Conservation (phyloP, 1,140 invertebrate genomes). For the Dufourea novaeangliae region DNA sequence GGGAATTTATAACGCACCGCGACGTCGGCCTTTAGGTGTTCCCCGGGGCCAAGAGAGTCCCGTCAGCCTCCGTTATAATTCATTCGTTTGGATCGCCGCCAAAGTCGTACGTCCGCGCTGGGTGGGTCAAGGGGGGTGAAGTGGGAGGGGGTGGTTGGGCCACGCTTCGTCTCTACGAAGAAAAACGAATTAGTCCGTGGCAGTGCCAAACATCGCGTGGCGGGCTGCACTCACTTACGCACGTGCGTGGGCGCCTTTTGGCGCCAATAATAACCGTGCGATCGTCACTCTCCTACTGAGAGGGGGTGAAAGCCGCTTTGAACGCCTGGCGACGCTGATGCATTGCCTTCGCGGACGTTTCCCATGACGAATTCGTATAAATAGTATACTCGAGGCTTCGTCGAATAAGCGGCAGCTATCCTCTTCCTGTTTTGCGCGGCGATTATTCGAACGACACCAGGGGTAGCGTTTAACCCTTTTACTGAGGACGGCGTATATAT, state of each 20-base stretch:
- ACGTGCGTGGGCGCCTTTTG: conserved; percentile 63
- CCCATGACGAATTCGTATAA: conserved; percentile 67
- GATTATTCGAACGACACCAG: conserved; percentile 14
- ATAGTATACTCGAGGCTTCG: conserved; percentile 39
- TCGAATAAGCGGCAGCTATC: conserved; percentile 34
- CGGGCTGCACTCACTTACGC: conserved; percentile 58
- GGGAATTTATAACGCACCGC: conserved; percentile 44
- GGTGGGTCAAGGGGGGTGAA: conserved; percentile 12
- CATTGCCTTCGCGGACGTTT: conserved; percentile 53
- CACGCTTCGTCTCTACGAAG: conserved; percentile 31
- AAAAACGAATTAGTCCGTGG: conserved; percentile 60
- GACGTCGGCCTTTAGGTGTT: conserved; percentile 15
- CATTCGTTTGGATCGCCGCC: conserved; percentile 52
- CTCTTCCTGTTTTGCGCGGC: conserved; percentile 2
- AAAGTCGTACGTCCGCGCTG: conserved; percentile 59
- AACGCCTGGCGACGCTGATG: conserved; percentile 15
- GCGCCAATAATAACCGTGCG: conserved; percentile 64
- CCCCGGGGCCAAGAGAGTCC: conserved; percentile 47
- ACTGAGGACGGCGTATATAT: too few species aligned
- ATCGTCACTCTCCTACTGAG: conserved; percentile 62
- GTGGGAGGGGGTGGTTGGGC: conserved; percentile 32
- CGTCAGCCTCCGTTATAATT: conserved; percentile 58
- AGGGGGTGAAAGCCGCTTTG: conserved; percentile 54
- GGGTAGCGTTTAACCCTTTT: too few species aligned
- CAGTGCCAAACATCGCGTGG: conserved; percentile 62